Evolutionary conservation across 1,140 invertebrate species (phyloP), one percentile per base, ranked within the genome.

Genomic region (Pseudachorutes palmiensis): DNA sequence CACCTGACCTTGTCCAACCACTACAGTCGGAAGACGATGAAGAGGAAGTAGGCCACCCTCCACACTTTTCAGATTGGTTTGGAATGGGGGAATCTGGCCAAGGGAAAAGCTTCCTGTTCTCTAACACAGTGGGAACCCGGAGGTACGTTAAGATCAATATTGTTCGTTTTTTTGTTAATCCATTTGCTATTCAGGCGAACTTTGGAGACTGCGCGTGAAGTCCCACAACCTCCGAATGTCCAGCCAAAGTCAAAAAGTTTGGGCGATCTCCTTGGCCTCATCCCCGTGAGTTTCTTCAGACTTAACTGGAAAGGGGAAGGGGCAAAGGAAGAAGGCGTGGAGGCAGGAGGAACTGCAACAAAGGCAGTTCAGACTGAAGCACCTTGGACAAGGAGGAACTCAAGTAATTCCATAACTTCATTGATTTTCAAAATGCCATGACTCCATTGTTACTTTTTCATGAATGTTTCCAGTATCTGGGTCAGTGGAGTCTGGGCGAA

Each of bases 171-270:
- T 33, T 66, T 32, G 51, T 33, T 41, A 9, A 26, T 61, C 14
- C 59, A 29, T 9, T 28, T 16, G 28, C 45, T 31, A 36, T 66
- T 62, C 26, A 58, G 72, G 60, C 45, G 72, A 58, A 73, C 72
- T 2, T 59, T 73, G 30, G 72, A 73, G 45, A 73, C 67, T 1
- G 66, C 69, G 0, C 66, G 67, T 29, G 65, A 69, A 24, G 30
- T 70, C 1, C 64, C 66, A 51, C 65, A 58, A 26, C 48, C 49
- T 5, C 30, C 31, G 33, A 29, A 67, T 70, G 31, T 64, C 31
- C 72, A 85, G 82, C 64, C 81, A 24, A 90, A 90, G 77, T 90
- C 88, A 2, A 85, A 86, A 75, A 92, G 89, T 73, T 79, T 93
- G 60, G 87, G 86, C 51, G 89, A 91, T 75, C 89, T 92, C 33